Evolutionary conservation across 1,140 invertebrate genomes (phyloP).

Genomic region (Hermetia illucens): DNA sequence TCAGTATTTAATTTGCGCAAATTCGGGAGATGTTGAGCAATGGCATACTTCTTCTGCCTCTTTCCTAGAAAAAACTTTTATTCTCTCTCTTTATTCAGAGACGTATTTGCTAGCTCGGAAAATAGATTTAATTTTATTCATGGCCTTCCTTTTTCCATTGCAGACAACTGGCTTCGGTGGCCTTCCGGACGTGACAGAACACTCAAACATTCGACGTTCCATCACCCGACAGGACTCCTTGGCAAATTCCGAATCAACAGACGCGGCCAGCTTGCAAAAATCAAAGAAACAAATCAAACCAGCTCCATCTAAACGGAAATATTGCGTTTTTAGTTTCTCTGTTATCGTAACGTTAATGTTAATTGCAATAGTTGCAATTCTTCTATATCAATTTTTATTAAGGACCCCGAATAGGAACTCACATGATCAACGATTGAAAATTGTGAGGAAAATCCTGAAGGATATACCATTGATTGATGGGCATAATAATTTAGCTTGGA

Average conservation of each 20-base stretch:
- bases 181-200: slow-evolving; percentile 28
- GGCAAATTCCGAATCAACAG: slow-evolving; percentile 26
- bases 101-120: too few relatives aligned
- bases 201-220: slow-evolving; percentile 27
- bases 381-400: slow-evolving; percentile 27
- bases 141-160: too few relatives aligned
- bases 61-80: too few relatives aligned
- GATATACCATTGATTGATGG: slow-evolving; percentile 50
- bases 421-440: slow-evolving; percentile 39
- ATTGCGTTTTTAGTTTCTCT: slow-evolving; percentile 20
- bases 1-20: too few relatives aligned
- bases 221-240: slow-evolving; percentile 28
- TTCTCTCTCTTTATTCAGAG: too few relatives aligned
- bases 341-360: slow-evolving; percentile 22
- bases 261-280: slow-evolving; percentile 20
- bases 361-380: slow-evolving; percentile 17
- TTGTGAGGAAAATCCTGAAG: slow-evolving; percentile 39
- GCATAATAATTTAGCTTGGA: slow-evolving; percentile 81
- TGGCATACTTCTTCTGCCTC: too few relatives aligned
- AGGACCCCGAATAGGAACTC: slow-evolving; percentile 36
- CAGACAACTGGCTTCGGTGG: slow-evolving; percentile 29
- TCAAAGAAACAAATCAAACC: slow-evolving; percentile 15
- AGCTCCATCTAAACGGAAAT: slow-evolving; percentile 13
- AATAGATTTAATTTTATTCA: too few relatives aligned
- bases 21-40: too few relatives aligned